phyloP scores from a whole-genome alignment of 1,140 invertebrate species.

The Harlomillsia oculata region DNA sequence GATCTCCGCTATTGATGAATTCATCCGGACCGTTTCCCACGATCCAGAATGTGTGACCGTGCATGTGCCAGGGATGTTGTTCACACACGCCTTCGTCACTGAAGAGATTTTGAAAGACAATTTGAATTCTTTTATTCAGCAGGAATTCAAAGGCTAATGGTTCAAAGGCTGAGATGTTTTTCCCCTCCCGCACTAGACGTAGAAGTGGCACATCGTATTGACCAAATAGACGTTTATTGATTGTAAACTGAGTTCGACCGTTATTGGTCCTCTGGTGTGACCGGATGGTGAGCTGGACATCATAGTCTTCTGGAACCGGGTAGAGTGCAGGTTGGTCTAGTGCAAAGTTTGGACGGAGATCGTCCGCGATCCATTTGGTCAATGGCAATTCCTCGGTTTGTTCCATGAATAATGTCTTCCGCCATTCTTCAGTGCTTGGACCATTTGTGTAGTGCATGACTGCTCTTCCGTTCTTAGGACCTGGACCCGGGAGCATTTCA shows the following conservation, averaged over 20 bases:
- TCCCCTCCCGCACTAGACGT: no score
- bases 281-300: background rate
- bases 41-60: conserved; percentile 22
- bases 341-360: conserved; percentile 2
- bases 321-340: conserved; percentile 7
- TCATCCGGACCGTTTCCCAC: conserved; percentile 22
- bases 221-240: no score
- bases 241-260: conserved; percentile 1
- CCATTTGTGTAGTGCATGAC: conserved; percentile 18
- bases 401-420: background rate
- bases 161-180: no score
- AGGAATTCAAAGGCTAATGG: background rate
- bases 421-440: background rate
- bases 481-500: conserved; percentile 17
- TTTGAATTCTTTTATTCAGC: conserved; percentile 1
- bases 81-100: background rate
- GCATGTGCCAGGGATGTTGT: conserved; percentile 27
- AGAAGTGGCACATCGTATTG: no score
- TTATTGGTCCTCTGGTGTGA: background rate
- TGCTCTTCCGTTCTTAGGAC: conserved; percentile 21
- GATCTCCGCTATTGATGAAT: conserved; percentile 3
- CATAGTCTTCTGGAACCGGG: background rate
- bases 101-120: conserved; percentile 20
- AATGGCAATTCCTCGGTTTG: background rate
- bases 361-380: background rate